A percentile compares a stretch with the other conserved stretches of the same genome.
phyloP scores from a whole-genome alignment of 2,888 invertebrate species.

The Nowickia ferox region DNA sequence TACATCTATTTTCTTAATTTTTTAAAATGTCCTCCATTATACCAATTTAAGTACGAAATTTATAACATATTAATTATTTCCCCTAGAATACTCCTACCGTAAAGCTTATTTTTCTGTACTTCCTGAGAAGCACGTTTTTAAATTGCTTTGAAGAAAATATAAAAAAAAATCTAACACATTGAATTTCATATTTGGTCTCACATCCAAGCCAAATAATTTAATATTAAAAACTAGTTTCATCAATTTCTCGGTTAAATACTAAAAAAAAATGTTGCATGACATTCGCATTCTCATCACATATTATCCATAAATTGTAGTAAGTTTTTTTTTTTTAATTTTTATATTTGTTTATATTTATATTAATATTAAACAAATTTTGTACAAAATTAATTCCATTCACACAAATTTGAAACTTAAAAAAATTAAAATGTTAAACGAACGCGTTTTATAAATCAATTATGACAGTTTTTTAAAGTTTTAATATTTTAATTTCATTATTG shows the following conservation, averaged over 20 bases:
- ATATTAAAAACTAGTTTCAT: neutral
- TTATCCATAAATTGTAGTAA: constrained; percentile 9
- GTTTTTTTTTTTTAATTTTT: neutral
- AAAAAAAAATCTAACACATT: neutral
- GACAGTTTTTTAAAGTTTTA: constrained; percentile 35
- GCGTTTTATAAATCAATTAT: constrained; percentile 64
- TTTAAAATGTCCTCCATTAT: too few relatives aligned
- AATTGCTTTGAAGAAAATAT: too few relatives aligned
- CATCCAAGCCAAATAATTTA: neutral
- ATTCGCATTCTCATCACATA: constrained; percentile 27
- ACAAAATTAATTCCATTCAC: constrained; percentile 39
- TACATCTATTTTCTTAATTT: too few relatives aligned
- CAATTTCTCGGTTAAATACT: constrained; percentile 7
- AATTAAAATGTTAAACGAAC: constrained; percentile 4
- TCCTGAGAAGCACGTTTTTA: too few relatives aligned
- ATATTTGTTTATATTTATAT: neutral
- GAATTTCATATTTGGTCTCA: neutral
- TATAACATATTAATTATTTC: too few relatives aligned
- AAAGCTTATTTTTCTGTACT: too few relatives aligned
- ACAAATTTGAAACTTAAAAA: constrained; percentile 12
- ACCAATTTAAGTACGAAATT: too few relatives aligned
- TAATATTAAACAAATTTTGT: neutral
- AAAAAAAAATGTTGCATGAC: neutral
- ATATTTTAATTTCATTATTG: constrained; percentile 33
- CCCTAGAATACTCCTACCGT: too few relatives aligned